These are phyloP conservation scores for Centroberyx gerrardi DNA, from an alignment of 2,797 vertebrate genomes.

Conservation along the genomic window DNA sequence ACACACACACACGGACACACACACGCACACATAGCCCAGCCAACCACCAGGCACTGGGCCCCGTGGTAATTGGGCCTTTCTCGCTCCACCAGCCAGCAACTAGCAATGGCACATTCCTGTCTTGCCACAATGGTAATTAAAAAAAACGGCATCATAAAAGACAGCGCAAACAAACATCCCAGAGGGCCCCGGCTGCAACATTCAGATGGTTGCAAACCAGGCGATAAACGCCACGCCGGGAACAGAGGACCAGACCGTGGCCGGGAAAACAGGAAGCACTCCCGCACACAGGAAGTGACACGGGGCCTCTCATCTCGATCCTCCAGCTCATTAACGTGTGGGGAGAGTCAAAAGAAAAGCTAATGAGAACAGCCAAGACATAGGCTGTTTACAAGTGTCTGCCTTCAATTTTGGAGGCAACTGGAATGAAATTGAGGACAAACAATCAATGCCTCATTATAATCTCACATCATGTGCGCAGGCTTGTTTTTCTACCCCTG, in stretches of 20 bases:
- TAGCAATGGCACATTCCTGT: constrained; percentile 84
- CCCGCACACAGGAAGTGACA: constrained; percentile 78
- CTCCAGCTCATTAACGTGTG: constrained; percentile 47
- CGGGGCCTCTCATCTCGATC: constrained; percentile 46
- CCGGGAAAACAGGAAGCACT: constrained; percentile 79
- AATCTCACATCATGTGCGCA: constrained; percentile 75
- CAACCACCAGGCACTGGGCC: constrained; percentile 68
- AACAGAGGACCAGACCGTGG: constrained; percentile 67
- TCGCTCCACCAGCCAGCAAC: constrained; percentile 79
- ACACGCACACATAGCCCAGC: constrained; percentile 10
- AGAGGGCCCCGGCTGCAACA: constrained; percentile 68
- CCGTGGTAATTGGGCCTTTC: constrained; percentile 83
- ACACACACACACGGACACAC: constrained; percentile 1
- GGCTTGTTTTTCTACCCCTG: constrained; percentile 84
- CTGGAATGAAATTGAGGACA: constrained; percentile 84
- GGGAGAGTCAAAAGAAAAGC: constrained; percentile 64
- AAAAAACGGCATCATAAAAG: constrained; percentile 77
- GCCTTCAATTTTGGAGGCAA: constrained; percentile 80
- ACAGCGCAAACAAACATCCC: constrained; percentile 84
- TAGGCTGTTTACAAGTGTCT: constrained; percentile 85
- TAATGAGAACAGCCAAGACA: constrained; percentile 84
- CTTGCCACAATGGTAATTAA: constrained; percentile 81
- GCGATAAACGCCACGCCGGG: constrained; percentile 70
- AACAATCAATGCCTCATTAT: constrained; percentile 87
- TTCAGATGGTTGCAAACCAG: constrained; percentile 71